Conservation (phyloP, 2,888 invertebrate genomes). For the Sesia apiformis region DNA sequence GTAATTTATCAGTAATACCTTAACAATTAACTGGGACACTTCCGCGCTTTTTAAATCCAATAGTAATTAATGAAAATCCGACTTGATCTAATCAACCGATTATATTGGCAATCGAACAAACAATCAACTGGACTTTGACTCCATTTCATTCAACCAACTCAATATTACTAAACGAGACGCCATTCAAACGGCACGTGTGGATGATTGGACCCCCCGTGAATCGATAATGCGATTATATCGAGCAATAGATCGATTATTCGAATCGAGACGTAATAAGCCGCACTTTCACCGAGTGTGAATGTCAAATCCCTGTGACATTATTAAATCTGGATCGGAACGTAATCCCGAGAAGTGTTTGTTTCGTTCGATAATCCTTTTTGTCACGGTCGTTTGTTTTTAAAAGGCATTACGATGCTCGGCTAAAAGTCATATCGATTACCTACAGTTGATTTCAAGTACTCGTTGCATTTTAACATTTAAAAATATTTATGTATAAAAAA, state of each 20-base stretch:
- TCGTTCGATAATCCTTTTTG: slow-evolving; percentile 9
- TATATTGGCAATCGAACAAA: slow-evolving; percentile 14
- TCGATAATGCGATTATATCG: slow-evolving; percentile 54
- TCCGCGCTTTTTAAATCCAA: too few relatives aligned
- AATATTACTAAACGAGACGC: not conserved
- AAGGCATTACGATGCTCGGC: slow-evolving; percentile 4
- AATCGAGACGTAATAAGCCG: slow-evolving; percentile 45
- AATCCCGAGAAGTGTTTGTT: slow-evolving; percentile 23
- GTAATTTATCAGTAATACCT: not conserved
- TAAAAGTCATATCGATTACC: not conserved
- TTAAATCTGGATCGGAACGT: slow-evolving; percentile 47
- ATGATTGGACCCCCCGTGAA: slow-evolving; percentile 44
- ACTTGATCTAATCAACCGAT: not conserved
- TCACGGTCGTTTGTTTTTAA: slow-evolving; percentile 36
- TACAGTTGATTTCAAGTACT: not conserved
- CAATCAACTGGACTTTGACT: slow-evolving; percentile 15
- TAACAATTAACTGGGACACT: not conserved
- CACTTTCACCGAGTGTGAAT: slow-evolving; percentile 66
- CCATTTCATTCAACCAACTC: slow-evolving; percentile 5
- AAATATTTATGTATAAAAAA: not conserved
- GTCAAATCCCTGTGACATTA: slow-evolving; percentile 52
- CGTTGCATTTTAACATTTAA: not conserved
- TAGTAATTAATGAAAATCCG: too few relatives aligned
- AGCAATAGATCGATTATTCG: slow-evolving; percentile 48
- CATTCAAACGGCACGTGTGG: slow-evolving; percentile 18